Conservation (phyloP, 2,888 invertebrate species). For the Drosophila paucipuncta region DNA sequence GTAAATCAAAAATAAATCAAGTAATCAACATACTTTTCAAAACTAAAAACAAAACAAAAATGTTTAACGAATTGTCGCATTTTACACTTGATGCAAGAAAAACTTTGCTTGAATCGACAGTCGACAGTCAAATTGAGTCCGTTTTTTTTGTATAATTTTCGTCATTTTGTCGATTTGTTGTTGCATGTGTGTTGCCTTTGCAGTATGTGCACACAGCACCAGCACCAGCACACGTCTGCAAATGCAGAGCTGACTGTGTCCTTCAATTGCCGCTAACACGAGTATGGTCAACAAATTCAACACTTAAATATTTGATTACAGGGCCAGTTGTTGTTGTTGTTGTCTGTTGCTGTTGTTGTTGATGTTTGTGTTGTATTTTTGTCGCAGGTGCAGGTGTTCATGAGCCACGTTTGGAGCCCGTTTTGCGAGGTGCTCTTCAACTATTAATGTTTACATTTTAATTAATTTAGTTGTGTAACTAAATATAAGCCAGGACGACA, state of each 20-base stretch:
- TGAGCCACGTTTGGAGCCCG: background rate
- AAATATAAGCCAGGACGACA: background rate
- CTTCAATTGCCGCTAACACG: background rate
- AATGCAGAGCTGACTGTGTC: background rate
- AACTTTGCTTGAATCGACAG: background rate
- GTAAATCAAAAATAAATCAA: too few relatives aligned
- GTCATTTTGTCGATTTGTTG: background rate
- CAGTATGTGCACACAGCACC: background rate
- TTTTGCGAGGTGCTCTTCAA: background rate
- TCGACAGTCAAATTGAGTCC: background rate
- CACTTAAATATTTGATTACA: conserved; percentile 6
- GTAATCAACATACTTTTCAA: background rate
- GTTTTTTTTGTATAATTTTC: background rate
- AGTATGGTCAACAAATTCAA: conserved; percentile 15
- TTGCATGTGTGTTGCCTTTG: background rate
- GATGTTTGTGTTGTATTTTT: background rate
- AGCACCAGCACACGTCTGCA: background rate
- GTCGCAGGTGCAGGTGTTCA: conserved; percentile 33
- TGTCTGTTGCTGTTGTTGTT: background rate
- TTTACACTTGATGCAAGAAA: background rate
- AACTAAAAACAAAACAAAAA: background rate
- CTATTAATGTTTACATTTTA: background rate
- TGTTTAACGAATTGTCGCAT: background rate
- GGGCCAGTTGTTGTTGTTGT: background rate
- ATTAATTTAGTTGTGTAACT: conserved; percentile 31